A percentile compares a stretch with the other conserved stretches of the same genome.
These are phyloP conservation scores for Lethenteron reissneri DNA, from an alignment of 2,113 vertebrate species.

Conservation along the genomic window DNA sequence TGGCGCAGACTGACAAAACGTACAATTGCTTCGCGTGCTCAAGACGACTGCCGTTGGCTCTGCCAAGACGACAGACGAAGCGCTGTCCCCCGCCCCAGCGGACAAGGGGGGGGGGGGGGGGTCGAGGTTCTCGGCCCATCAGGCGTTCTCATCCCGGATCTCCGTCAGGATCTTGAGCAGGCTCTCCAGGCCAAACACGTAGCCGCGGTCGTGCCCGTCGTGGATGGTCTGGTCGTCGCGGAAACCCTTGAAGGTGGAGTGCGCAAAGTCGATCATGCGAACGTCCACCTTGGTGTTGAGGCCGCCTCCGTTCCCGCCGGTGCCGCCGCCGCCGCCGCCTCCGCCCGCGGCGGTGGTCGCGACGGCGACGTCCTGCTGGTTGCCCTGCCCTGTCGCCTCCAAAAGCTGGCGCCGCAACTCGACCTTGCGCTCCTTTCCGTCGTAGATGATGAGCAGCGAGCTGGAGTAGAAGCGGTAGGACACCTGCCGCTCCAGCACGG, in stretches of 20 bases:
- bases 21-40: no score
- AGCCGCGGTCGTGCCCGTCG: slow-evolving; percentile 29
- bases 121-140: background rate
- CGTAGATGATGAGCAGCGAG: slow-evolving; percentile 37
- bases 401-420: background rate
- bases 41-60: no score
- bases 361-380: background rate
- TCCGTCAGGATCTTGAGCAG: slow-evolving; percentile 29
- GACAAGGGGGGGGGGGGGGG: background rate
- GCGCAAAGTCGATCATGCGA: slow-evolving; percentile 42
- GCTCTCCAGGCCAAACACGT: slow-evolving; percentile 39
- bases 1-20: no score
- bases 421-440: slow-evolving; percentile 19
- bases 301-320: background rate
- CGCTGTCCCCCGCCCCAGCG: no score
- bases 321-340: no score
- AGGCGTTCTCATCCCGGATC: slow-evolving; percentile 15
- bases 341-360: background rate
- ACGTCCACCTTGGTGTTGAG: slow-evolving; percentile 19
- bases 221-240: slow-evolving; percentile 15
- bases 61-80: no score
- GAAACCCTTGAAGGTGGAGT: slow-evolving; percentile 29
- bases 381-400: slow-evolving; percentile 1
- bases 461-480: slow-evolving; percentile 44
- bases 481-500: slow-evolving; percentile 24